phyloP scores from a whole-genome alignment of 2,888 invertebrate genomes.

The Chrysolina americana region DNA sequence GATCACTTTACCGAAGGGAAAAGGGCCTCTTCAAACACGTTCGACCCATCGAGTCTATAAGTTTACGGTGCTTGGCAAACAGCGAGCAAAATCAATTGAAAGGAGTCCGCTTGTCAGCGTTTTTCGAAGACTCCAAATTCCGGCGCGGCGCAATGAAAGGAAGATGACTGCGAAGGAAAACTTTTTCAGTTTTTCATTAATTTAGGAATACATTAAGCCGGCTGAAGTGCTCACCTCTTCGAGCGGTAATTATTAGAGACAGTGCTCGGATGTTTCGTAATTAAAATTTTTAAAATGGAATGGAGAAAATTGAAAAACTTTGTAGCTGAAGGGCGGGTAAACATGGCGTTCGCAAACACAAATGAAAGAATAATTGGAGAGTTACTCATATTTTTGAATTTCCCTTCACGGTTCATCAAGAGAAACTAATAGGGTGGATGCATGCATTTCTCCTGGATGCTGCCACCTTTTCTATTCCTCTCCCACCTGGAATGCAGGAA shows the following conservation, averaged over 20 bases:
- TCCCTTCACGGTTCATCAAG: not conserved
- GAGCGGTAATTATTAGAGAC: conserved; percentile 39
- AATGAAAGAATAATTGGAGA: conserved; percentile 17
- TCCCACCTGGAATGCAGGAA: no score
- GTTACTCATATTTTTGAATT: not conserved
- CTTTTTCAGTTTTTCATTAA: conserved; percentile 29
- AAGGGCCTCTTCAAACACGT: conserved; percentile 37
- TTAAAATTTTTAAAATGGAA: conserved; percentile 41
- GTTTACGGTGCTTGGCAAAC: conserved; percentile 42
- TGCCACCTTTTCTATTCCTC: no score
- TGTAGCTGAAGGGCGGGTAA: not conserved
- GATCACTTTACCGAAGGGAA: conserved; percentile 21
- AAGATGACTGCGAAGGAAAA: conserved; percentile 34
- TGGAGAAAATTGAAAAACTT: conserved; percentile 42
- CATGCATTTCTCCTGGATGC: no score
- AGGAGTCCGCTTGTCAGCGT: conserved; percentile 45
- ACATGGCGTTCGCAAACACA: conserved; percentile 15
- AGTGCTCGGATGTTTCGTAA: conserved; percentile 40
- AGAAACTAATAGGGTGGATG: no score
- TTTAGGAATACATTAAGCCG: conserved; percentile 41
- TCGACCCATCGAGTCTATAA: conserved; percentile 38
- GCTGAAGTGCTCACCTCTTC: conserved; percentile 20
- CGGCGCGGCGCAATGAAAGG: conserved; percentile 38
- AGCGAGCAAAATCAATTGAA: conserved; percentile 38
- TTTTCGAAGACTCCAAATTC: conserved; percentile 39